Conservation (phyloP, 2,888 invertebrate species). For the Sphecodes monilicornis region DNA sequence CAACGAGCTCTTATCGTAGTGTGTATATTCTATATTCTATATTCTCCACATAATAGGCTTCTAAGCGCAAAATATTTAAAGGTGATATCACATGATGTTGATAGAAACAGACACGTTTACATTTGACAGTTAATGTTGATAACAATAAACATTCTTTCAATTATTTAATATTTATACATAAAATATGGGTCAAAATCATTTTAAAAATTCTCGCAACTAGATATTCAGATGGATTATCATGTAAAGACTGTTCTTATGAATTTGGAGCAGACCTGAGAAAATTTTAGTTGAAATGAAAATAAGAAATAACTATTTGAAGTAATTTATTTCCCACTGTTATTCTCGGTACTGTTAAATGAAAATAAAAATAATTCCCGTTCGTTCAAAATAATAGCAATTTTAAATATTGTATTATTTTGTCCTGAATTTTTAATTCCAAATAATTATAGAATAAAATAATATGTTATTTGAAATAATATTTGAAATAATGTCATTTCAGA, state of each 20-base stretch:
- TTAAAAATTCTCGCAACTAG: too few species aligned
- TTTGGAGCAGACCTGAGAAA: not conserved
- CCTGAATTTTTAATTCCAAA: too few species aligned
- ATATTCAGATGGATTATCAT: not conserved
- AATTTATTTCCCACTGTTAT: too few species aligned
- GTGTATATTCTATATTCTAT: conserved; percentile 1
- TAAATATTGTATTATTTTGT: too few species aligned
- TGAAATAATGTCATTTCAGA: too few species aligned
- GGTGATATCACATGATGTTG: not conserved
- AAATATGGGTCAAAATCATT: not conserved
- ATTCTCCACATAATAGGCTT: not conserved
- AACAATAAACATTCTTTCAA: not conserved
- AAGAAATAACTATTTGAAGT: too few species aligned
- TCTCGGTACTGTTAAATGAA: too few species aligned
- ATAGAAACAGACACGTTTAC: not conserved
- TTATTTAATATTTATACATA: not conserved
- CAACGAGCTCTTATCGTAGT: conserved; percentile 6
- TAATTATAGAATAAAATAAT: too few species aligned
- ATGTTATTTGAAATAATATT: not conserved
- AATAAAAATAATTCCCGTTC: too few species aligned
- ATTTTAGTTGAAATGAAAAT: too few species aligned
- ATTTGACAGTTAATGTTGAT: not conserved
- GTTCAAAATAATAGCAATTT: too few species aligned
- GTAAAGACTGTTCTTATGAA: not conserved
- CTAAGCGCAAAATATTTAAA: not conserved